phyloP scores from a whole-genome alignment of 2,888 invertebrate species.

The Cacoxenus indagator region DNA sequence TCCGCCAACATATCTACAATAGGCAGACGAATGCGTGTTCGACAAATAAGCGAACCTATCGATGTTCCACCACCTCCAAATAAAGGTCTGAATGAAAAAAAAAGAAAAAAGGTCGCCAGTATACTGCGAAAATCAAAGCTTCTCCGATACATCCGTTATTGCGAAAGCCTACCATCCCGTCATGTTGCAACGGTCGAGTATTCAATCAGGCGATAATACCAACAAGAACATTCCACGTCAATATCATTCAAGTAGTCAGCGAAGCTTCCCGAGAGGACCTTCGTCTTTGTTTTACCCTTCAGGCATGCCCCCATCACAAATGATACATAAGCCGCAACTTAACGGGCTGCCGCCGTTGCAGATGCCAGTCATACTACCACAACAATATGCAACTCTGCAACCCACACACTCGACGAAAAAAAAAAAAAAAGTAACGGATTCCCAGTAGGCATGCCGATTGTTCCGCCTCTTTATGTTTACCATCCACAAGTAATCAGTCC shows the following conservation, averaged over 20 bases:
- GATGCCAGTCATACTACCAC: constrained; percentile 72
- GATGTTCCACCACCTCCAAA: constrained; percentile 89
- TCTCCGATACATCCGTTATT: constrained; percentile 70
- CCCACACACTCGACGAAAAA: constrained; percentile 75
- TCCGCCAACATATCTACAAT: constrained; percentile 72
- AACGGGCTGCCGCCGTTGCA: constrained; percentile 68
- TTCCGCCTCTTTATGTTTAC: constrained; percentile 72
- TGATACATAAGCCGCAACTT: constrained; percentile 60
- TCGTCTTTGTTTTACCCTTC: constrained; percentile 42
- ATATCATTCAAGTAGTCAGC: constrained; percentile 73
- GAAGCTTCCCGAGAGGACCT: constrained; percentile 67
- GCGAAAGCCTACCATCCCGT: constrained; percentile 70
- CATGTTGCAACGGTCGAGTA: constrained; percentile 60
- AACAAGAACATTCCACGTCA: constrained; percentile 70
- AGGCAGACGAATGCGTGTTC: constrained; percentile 80
- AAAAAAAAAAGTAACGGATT: constrained; percentile 71
- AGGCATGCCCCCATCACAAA: constrained; percentile 42
- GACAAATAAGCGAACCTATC: constrained; percentile 84
- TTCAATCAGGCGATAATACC: constrained; percentile 50
- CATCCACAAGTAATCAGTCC: constrained; percentile 65
- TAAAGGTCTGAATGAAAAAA: constrained; percentile 75
- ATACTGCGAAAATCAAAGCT: constrained; percentile 68
- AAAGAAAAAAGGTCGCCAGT: constrained; percentile 72
- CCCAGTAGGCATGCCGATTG: constrained; percentile 71
- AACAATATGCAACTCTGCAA: constrained; percentile 77